phyloP scores from a whole-genome alignment of 2,888 invertebrate species.

The Platycnemis pennipes region DNA sequence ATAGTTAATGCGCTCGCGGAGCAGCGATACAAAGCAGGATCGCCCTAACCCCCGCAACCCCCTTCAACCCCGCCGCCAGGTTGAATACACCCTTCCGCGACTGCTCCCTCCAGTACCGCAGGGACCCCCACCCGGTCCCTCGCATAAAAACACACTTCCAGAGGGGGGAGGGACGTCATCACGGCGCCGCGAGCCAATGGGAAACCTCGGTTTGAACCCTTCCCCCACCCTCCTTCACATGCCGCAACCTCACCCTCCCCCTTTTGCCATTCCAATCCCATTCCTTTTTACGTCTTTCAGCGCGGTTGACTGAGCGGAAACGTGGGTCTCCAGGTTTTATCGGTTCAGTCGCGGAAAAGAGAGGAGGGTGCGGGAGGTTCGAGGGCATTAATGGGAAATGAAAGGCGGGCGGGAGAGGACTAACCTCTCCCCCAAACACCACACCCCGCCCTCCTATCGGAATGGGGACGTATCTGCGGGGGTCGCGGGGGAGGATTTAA shows the following conservation, averaged over 20 bases:
- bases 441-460: too few species aligned
- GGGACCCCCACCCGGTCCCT: neutral
- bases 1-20: neutral
- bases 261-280: neutral
- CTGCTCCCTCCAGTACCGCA: neutral
- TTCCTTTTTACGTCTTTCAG: conserved; percentile 45
- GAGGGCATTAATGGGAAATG: too few species aligned
- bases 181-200: conserved; percentile 26
- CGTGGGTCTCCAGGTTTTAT: conserved; percentile 65
- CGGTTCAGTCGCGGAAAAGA: neutral
- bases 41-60: neutral
- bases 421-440: too few species aligned
- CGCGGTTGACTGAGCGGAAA: conserved; percentile 64
- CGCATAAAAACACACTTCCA: neutral
- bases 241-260: neutral
- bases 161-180: neutral
- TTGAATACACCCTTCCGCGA: too few species aligned
- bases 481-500: too few species aligned
- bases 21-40: neutral
- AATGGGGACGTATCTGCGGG: too few species aligned
- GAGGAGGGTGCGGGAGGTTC: too few species aligned
- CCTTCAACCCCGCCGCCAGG: too few species aligned
- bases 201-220: neutral
- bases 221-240: neutral
- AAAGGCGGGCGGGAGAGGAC: too few species aligned